phyloP scores from a whole-genome alignment of 2,113 vertebrate genomes.

The Burhinus oedicnemus region DNA sequence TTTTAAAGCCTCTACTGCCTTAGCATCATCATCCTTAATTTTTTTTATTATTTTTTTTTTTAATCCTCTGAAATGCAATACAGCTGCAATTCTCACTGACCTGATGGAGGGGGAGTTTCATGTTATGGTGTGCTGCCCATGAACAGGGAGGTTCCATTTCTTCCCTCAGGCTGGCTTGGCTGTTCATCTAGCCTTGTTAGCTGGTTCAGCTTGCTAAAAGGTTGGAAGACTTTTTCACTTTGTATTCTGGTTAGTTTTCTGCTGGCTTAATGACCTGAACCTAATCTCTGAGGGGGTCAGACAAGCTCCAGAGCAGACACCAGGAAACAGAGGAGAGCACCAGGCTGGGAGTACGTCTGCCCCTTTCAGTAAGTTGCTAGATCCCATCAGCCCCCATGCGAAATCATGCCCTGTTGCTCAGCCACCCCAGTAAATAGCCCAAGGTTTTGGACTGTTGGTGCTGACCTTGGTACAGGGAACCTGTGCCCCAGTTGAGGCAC shows the following conservation, averaged over 20 bases:
- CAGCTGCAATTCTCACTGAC: neutral
- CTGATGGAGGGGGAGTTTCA: neutral
- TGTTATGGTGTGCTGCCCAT: neutral
- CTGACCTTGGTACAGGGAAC: neutral
- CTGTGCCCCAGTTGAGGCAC: rapidly evolving
- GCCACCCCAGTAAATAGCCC: neutral
- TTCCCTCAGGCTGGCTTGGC: neutral
- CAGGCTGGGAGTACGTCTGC: neutral
- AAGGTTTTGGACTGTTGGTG: neutral
- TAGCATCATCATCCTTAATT: neutral
- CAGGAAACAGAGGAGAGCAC: neutral
- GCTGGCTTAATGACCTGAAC: neutral
- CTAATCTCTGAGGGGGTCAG: neutral
- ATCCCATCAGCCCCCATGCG: neutral
- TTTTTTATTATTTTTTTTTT: neutral
- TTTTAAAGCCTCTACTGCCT: neutral
- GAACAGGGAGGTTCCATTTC: neutral
- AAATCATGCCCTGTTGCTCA: neutral
- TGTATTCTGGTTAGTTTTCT: neutral
- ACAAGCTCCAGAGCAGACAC: neutral
- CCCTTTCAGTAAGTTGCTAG: neutral
- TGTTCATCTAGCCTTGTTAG: neutral
- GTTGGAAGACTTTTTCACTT: neutral
- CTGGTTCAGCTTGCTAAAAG: neutral
- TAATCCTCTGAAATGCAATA: neutral